Evolutionary conservation across 2,797 vertebrate genomes (phyloP), one percentile per base, ranked within the genome.

Genomic region (Poeciliopsis infans): DNA sequence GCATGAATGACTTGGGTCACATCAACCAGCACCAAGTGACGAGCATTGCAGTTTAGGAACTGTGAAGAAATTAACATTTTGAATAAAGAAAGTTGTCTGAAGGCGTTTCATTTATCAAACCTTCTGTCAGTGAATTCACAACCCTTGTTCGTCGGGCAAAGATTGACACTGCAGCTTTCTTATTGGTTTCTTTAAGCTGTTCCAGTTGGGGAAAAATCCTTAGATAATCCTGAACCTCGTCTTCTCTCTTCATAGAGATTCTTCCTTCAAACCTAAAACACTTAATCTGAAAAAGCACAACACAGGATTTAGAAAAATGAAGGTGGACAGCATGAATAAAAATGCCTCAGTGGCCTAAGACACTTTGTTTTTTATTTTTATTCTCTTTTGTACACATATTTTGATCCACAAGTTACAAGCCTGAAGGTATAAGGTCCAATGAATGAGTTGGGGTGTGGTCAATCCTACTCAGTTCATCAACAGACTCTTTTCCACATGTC

Each of bases 401-500:
- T 39, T 59, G 46, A 51, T 78, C 16, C 16, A 77, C 20, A 47
- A 46, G 15, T 55, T 57, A 5, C 41, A 72, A 75, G 74, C n/a
- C 69, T 49, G 4, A 43, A 5, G 3, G 20, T 49, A 36, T 2
- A 51, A 33, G 1, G 53, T 49, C 77, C 83, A 84, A 83, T 86
- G 81, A 66, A 85, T 80, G 76, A 79, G 73, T 47, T 83, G 89
- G 88, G 68, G 91, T 87, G 91, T 83, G 84, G 83, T 88, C 81
- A 53, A 72, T 82, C 80, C 86, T 82, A 81, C 84, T 91, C 82
- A 59, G 85, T 87, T 94, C 90, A 88, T 93, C 88, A 89, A 79
- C 79, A 86, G 80, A 83, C 79, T 76, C 88, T 87, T 86, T 92
- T 92, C 93, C 95, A 95, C 93, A 95, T 95, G 92, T 95, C 84